phyloP scores from a whole-genome alignment of 2,797 vertebrate genomes.

The Trachurus trachurus region DNA sequence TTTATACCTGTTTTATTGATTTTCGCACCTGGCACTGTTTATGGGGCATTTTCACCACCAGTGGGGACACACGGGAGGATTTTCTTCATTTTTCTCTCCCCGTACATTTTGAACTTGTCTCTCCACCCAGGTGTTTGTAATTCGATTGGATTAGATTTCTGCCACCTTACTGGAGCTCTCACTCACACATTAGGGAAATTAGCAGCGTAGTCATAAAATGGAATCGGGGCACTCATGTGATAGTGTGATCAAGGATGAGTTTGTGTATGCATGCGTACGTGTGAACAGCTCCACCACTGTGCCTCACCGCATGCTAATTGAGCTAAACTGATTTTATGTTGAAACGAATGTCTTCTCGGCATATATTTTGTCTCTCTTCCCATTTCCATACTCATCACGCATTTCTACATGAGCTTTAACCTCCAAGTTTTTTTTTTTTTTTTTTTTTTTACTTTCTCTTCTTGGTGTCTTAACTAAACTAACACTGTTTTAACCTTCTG shows the following conservation, averaged over 20 bases:
- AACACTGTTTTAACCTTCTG: slow-evolving; percentile 2
- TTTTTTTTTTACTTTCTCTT: slow-evolving; percentile 13
- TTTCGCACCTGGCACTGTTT: slow-evolving; percentile 49
- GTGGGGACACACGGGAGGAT: neutral
- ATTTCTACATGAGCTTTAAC: slow-evolving; percentile 5
- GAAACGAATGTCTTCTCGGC: slow-evolving; percentile 45
- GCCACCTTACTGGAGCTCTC: slow-evolving; percentile 22
- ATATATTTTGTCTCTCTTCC: neutral
- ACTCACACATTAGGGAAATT: slow-evolving; percentile 62
- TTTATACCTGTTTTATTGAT: slow-evolving; percentile 62
- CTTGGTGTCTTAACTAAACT: neutral
- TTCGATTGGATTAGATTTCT: slow-evolving; percentile 54
- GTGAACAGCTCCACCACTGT: slow-evolving; percentile 22
- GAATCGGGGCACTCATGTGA: slow-evolving; percentile 41
- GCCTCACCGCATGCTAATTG: slow-evolving; percentile 30
- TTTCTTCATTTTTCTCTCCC: neutral
- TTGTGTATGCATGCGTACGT: slow-evolving; percentile 8
- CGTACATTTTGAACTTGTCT: neutral
- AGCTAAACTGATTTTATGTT: slow-evolving; percentile 39
- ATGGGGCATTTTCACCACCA: slow-evolving; percentile 38
- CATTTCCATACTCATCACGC: slow-evolving; percentile 28
- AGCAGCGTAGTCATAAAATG: slow-evolving; percentile 45
- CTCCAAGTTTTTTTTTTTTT: slow-evolving; percentile 19
- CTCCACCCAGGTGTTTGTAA: slow-evolving; percentile 52
- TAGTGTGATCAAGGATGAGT: slow-evolving; percentile 36